These are phyloP conservation scores for Chironomus riparius DNA, from an alignment of 2,888 invertebrate genomes.

Conservation along the genomic window DNA sequence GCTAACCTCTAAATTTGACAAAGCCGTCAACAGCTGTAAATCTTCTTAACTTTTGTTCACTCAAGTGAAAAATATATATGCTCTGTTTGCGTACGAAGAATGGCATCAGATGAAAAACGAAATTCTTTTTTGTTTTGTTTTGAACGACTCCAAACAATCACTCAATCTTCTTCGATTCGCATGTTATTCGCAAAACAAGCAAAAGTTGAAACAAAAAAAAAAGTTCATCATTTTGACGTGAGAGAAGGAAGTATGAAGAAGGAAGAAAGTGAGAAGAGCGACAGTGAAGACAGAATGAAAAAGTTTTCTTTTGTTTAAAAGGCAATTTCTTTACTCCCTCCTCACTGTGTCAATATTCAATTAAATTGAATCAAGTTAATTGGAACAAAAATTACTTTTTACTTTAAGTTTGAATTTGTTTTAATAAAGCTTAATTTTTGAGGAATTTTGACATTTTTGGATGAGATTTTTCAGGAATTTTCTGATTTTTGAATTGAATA, in stretches of 20 bases:
- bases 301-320: neutral
- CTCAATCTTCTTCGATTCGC: slow-evolving; percentile 2
- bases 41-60: too few species aligned
- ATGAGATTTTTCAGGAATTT: too few species aligned
- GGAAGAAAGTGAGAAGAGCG: too few species aligned
- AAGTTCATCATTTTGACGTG: neutral
- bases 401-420: neutral
- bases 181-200: neutral
- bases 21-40: too few species aligned
- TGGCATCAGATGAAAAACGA: neutral
- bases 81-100: neutral
- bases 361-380: slow-evolving; percentile 8
- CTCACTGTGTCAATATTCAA: neutral
- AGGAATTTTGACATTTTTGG: neutral
- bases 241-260: neutral
- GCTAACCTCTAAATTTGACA: too few species aligned
- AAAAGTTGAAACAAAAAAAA: neutral
- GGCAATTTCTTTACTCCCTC: neutral
- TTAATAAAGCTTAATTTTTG: too few species aligned
- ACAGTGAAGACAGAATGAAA: neutral
- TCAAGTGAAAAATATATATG: too few species aligned
- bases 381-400: neutral
- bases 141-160: neutral
- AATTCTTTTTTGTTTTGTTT: neutral
- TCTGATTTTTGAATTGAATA: too few species aligned